These are phyloP conservation scores for Mycetomoellerius zeteki DNA, from an alignment of 1,140 invertebrate species.

Conservation along the genomic window DNA sequence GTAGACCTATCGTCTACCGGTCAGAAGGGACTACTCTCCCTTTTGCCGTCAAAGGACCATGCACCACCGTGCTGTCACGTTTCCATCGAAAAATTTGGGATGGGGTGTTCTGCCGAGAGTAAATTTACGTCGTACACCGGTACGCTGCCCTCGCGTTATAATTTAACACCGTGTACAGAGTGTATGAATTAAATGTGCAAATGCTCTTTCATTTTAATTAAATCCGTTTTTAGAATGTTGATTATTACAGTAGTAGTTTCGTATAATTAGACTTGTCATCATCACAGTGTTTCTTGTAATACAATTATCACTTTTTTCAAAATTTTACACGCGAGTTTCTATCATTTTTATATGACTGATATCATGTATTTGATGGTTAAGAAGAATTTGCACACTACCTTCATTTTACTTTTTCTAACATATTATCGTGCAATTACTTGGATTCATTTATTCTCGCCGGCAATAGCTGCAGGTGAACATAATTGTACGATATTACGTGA, in stretches of 20 bases:
- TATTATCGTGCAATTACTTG: slow-evolving; percentile 11
- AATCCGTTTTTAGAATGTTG: slow-evolving; percentile 27
- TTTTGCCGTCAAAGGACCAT: slow-evolving; percentile 66
- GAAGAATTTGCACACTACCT: not conserved
- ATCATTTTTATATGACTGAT: not conserved
- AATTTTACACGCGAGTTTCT: not conserved
- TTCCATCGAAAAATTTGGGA: slow-evolving; percentile 63
- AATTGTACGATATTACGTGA: slow-evolving; percentile 49
- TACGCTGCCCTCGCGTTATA: slow-evolving; percentile 30
- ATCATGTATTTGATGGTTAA: not conserved
- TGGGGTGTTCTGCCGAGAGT: slow-evolving; percentile 23
- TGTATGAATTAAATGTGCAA: slow-evolving; percentile 21
- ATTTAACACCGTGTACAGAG: slow-evolving; percentile 13
- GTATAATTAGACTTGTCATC: not conserved
- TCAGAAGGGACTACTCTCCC: slow-evolving; percentile 64
- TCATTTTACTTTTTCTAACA: not conserved
- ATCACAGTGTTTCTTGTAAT: not conserved
- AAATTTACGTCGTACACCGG: slow-evolving; percentile 31
- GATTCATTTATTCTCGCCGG: slow-evolving; percentile 24
- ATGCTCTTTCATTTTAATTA: slow-evolving; percentile 35
- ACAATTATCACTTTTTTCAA: not conserved
- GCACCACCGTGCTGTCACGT: slow-evolving; percentile 3
- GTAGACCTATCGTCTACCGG: slow-evolving; percentile 51
- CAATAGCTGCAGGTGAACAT: slow-evolving; percentile 13
- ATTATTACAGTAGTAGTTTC: slow-evolving; percentile 20